These are phyloP conservation scores for Dynastes grantii DNA, from an alignment of 2,888 invertebrate species.

Conservation along the genomic window DNA sequence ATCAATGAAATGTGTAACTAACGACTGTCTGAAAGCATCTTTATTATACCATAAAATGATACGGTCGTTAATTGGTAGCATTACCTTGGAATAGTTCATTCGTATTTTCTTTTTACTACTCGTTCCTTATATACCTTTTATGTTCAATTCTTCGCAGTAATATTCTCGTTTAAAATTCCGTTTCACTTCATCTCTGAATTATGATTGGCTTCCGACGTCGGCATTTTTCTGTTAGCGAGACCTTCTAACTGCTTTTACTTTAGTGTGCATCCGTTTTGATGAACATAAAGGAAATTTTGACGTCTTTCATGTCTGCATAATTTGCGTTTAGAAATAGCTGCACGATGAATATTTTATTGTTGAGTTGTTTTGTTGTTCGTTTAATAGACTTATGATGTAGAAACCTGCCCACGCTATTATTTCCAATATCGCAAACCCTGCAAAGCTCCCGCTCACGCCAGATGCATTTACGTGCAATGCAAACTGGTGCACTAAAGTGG, in stretches of 20 bases:
- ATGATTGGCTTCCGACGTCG: background rate
- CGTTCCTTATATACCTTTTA: constrained; percentile 11
- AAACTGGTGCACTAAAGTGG: too few species aligned
- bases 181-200: background rate
- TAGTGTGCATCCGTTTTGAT: background rate
- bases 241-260: background rate
- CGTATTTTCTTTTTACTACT: background rate
- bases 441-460: too few species aligned
- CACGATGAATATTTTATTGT: too few species aligned
- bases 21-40: background rate
- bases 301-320: too few species aligned
- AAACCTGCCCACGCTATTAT: too few species aligned
- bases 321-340: too few species aligned
- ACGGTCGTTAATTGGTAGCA: background rate
- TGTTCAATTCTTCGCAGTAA: constrained; percentile 3
- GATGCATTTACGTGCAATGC: too few species aligned
- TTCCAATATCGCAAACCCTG: too few species aligned
- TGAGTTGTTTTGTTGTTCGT: too few species aligned
- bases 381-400: too few species aligned
- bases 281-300: too few species aligned
- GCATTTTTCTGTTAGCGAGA: background rate
- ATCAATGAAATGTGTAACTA: background rate
- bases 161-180: constrained; percentile 4
- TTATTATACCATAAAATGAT: constrained; percentile 13
- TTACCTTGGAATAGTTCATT: background rate